Base-by-base conservation (phyloP, 2,888 invertebrate species). In the Elysia crispata region DNA sequence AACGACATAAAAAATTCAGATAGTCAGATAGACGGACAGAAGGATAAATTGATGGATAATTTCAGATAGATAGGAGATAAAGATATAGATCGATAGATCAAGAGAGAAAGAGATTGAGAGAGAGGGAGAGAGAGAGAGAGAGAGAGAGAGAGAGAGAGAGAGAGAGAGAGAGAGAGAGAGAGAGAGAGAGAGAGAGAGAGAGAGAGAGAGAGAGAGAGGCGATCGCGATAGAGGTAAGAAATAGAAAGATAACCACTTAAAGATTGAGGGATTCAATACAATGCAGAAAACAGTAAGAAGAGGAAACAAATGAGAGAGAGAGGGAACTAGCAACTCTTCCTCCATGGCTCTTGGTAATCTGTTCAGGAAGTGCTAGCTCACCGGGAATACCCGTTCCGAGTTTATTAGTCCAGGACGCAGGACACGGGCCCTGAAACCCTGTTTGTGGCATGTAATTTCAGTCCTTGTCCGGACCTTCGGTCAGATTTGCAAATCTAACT, bases 11-110 rank as follows among this genome's bases (percentile, higher is more conserved):
- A 11, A 41, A 11, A 41, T 5, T 8, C 6, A 60, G 60, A 60
- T 18, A 60, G 15, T 8, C 60, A 60, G 60, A 60, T 18, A 60
- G 60, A 60, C 60, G 15, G 60, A 60, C 60, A 60, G 60, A 60
- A 20, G 20, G 54, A 54, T 20, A 54, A 20, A 54, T 20, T 15
- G 54, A n/a, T n/a, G n/a, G n/a, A n/a, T n/a, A n/a, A n/a, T n/a
- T n/a, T n/a, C n/a, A n/a, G n/a, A n/a, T 13, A 20, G 54, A 20
- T 13, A 54, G 54, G 13, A 54, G 54, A 54, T 54, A 54, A 15
- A 20, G 13, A 54, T 54, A 13, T 54, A 20, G 54, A 54, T 54
- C 13, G 54, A 20, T 54, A 54, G 54, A 54, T n/a, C n/a, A n/a
- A 54, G 54, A 54, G 54, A 54, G 54, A 54, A 54, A 20, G 54